phyloP scores from a whole-genome alignment of 2,888 invertebrate genomes.

The Mechanitis mazaeus region DNA sequence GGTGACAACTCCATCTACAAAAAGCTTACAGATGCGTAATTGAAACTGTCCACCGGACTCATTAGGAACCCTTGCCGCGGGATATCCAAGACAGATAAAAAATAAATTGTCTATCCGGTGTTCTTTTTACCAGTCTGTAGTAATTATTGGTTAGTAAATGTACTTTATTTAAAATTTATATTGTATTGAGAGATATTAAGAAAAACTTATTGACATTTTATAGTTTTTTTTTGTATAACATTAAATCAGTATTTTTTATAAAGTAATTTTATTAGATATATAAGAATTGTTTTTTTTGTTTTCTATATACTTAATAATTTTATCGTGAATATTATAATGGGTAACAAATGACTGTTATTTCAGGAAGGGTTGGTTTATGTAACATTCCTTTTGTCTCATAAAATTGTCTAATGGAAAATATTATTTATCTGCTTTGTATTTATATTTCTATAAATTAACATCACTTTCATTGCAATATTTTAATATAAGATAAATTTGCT shows the following conservation, averaged over 20 bases:
- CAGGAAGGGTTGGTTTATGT: conserved; percentile 56
- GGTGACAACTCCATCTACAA: conserved; percentile 42
- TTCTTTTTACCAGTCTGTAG: conserved; percentile 14
- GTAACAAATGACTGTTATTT: conserved; percentile 35
- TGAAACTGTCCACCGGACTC: conserved; percentile 47
- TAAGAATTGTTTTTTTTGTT: too few relatives aligned
- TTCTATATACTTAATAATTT: too few relatives aligned
- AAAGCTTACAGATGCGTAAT: conserved; percentile 46
- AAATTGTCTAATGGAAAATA: conserved; percentile 56
- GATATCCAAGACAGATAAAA: conserved; percentile 35
- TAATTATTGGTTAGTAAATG: not conserved
- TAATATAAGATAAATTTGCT: too few relatives aligned
- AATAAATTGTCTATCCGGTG: conserved; percentile 27
- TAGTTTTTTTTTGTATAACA: too few relatives aligned
- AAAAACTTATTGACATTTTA: too few relatives aligned
- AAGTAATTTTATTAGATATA: too few relatives aligned
- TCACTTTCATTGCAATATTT: not conserved
- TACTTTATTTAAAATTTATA: too few relatives aligned
- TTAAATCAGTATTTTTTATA: too few relatives aligned
- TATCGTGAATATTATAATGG: conserved; percentile 8
- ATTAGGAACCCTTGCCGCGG: conserved; percentile 38
- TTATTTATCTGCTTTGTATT: conserved; percentile 52
- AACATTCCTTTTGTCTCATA: conserved; percentile 66
- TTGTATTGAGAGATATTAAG: too few relatives aligned
- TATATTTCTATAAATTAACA: not conserved